Evolutionary conservation across 2,797 vertebrate species (phyloP).

Genomic region (Fundulus diaphanus): DNA sequence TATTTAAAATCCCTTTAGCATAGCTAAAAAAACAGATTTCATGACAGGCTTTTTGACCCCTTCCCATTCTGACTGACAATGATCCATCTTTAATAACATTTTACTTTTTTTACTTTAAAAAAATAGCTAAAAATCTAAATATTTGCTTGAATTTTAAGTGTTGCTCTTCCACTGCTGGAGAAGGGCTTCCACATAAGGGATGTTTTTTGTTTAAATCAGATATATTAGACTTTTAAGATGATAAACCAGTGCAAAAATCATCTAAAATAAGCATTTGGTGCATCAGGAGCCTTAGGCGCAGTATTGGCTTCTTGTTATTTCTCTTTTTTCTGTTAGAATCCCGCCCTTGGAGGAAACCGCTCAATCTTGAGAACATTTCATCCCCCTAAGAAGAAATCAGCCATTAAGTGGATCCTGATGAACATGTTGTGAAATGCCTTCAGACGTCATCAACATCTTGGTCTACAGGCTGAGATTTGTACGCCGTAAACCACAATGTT

Average conservation of each 20-base stretch:
- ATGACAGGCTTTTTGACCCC: not conserved
- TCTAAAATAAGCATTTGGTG: not conserved
- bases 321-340: not conserved
- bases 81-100: not conserved
- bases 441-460: not conserved
- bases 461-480: not conserved
- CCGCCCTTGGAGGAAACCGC: not conserved
- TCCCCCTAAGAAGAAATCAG: not conserved
- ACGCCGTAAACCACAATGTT: conserved; percentile 1
- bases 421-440: conserved; percentile 33
- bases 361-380: not conserved
- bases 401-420: conserved; percentile 6
- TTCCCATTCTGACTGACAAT: not conserved
- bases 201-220: not conserved
- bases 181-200: too few species aligned
- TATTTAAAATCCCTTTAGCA: not conserved
- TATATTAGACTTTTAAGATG: not conserved
- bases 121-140: not conserved
- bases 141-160: not conserved
- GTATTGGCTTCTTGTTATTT: not conserved
- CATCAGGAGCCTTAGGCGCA: not conserved
- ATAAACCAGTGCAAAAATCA: not conserved
- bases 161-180: not conserved
- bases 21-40: not conserved
- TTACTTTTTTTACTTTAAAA: not conserved